phyloP scores from a whole-genome alignment of 2,113 vertebrate genomes.

The Pteruthius melanotis region DNA sequence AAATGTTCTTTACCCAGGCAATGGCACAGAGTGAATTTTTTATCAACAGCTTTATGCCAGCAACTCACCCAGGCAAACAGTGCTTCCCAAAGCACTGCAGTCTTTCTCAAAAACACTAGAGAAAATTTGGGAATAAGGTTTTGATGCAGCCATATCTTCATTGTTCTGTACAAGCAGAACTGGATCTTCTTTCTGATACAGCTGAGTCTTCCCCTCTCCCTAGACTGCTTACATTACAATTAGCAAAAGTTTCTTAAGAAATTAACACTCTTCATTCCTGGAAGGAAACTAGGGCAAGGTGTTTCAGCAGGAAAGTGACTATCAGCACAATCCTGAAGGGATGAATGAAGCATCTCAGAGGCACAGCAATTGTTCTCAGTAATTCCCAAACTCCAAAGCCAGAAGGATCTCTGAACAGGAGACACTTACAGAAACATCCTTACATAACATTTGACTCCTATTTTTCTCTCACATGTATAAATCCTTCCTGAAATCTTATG shows the following conservation, averaged over 20 bases:
- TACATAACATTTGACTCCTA: not conserved
- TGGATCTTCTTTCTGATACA: not conserved
- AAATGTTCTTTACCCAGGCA: not conserved
- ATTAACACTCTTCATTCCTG: not conserved
- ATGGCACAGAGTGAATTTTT: not conserved
- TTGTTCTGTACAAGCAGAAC: not conserved
- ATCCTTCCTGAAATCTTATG: not conserved
- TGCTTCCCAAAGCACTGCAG: not conserved
- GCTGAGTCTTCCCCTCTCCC: not conserved
- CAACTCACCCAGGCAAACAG: not conserved
- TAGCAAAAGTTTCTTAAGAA: not conserved
- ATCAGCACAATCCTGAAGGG: not conserved
- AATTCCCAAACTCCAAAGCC: not conserved
- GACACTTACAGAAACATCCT: not conserved
- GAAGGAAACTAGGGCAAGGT: not conserved
- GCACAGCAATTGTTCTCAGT: not conserved
- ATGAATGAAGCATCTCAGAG: not conserved
- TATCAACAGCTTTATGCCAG: constrained; percentile 21
- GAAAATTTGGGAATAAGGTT: not conserved
- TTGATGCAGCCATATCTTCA: not conserved
- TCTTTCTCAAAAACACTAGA: not conserved
- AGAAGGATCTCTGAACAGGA: not conserved
- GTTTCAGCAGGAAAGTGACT: not conserved
- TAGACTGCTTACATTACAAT: not conserved
- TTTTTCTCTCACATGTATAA: not conserved